A percentile compares a stretch with the other conserved stretches of the same genome.
phyloP scores from a whole-genome alignment of 2,113 vertebrate genomes.

The Gallinago paraguaiae region DNA sequence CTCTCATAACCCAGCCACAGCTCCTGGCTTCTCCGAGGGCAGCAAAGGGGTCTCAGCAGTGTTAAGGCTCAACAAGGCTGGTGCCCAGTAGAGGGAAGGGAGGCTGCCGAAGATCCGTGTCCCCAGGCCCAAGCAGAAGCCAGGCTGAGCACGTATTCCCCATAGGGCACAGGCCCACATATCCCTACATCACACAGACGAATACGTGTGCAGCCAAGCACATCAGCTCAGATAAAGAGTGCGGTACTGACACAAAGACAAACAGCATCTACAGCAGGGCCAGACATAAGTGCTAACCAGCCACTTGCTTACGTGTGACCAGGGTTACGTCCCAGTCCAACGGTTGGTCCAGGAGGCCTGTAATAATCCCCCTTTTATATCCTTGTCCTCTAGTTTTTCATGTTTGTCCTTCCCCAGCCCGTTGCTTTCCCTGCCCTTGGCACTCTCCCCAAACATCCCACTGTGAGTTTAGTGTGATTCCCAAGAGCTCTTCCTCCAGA shows the following conservation, averaged over 20 bases:
- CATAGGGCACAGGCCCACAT: not conserved
- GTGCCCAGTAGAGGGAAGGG: fast-evolving
- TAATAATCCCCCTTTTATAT: not conserved
- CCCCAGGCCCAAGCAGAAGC: not conserved
- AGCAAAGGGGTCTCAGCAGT: fast-evolving
- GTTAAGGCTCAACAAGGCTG: not conserved
- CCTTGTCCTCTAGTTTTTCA: not conserved
- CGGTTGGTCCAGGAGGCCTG: too few species aligned
- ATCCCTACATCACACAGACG: not conserved
- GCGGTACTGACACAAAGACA: not conserved
- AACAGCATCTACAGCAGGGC: not conserved
- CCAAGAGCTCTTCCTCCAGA: not conserved
- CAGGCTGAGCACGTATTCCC: not conserved
- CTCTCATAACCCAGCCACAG: not conserved
- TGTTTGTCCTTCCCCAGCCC: not conserved
- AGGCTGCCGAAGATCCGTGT: fast-evolving
- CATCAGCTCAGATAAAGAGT: not conserved
- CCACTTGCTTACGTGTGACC: not conserved
- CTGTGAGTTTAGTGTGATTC: not conserved
- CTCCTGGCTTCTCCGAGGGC: not conserved
- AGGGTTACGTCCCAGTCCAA: not conserved
- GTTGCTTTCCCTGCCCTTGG: not conserved
- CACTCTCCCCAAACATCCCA: not conserved
- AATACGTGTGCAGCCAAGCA: not conserved
- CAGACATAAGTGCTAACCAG: not conserved